These are phyloP conservation scores for Platyura marginata DNA, from an alignment of 1,140 invertebrate species.

Conservation along the genomic window DNA sequence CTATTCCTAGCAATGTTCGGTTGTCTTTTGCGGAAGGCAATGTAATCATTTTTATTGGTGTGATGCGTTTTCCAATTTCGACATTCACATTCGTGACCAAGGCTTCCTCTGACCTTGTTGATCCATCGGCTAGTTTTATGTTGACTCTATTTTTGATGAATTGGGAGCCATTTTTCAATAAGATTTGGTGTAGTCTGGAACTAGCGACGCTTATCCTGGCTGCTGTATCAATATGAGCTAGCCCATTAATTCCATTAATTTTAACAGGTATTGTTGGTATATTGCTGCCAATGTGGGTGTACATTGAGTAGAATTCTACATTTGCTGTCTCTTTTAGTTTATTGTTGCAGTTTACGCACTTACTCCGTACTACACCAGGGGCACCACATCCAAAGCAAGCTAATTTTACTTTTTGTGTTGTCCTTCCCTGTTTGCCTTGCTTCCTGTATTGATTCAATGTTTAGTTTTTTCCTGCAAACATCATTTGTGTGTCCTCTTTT, in stretches of 20 bases:
- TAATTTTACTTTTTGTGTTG: too few relatives aligned
- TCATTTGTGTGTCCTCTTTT: too few relatives aligned
- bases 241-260: slow-evolving; percentile 1
- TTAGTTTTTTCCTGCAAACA: too few relatives aligned
- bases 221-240: slow-evolving; percentile 4
- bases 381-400: too few relatives aligned
- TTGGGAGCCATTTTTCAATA: background rate
- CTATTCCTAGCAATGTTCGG: slow-evolving; percentile 4
- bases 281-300: background rate
- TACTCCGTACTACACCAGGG: background rate
- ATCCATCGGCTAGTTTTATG: slow-evolving; percentile 1
- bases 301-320: background rate
- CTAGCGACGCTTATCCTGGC: slow-evolving; percentile 4
- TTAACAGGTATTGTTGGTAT: slow-evolving; percentile 1
- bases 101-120: background rate
- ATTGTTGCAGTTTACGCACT: slow-evolving; percentile 1
- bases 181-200: background rate
- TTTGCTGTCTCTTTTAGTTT: background rate
- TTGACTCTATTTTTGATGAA: background rate
- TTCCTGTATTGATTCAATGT: too few relatives aligned
- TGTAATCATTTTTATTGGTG: slow-evolving; percentile 1
- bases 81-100: background rate
- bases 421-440: too few relatives aligned
- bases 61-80: background rate
- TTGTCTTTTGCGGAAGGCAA: slow-evolving; percentile 3